These are phyloP conservation scores for Eidolon dupreanum DNA, from an alignment of 2,797 vertebrate species.

Conservation along the genomic window DNA sequence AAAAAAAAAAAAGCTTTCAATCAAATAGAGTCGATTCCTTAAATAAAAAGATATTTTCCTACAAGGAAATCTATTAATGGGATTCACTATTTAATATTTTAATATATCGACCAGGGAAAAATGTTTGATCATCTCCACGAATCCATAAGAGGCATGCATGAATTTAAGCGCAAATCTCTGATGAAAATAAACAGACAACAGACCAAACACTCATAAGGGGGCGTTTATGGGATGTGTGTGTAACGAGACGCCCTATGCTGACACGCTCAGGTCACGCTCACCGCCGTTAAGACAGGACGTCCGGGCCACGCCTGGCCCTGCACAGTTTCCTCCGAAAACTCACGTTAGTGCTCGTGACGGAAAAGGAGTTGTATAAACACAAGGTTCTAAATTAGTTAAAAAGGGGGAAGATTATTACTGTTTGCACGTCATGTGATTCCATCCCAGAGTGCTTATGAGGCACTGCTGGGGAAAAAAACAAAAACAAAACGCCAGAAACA, in stretches of 20 bases:
- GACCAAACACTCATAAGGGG: neutral
- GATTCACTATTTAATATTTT: constrained; percentile 42
- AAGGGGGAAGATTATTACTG: neutral
- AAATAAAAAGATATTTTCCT: constrained; percentile 35
- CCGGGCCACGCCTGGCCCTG: neutral
- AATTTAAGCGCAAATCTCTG: constrained; percentile 55
- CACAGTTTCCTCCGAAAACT: neutral
- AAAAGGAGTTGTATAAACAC: neutral
- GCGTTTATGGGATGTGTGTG: neutral
- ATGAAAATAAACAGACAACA: constrained; percentile 54
- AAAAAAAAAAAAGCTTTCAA: neutral
- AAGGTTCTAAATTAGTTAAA: neutral
- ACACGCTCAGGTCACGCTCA: neutral
- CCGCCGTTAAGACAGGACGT: neutral
- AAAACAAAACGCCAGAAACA: neutral
- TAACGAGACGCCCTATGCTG: neutral
- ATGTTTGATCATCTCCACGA: constrained; percentile 14
- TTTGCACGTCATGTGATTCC: neutral
- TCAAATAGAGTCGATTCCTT: neutral
- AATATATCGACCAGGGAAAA: constrained; percentile 31
- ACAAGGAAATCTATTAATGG: constrained; percentile 3
- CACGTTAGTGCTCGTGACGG: too few relatives aligned
- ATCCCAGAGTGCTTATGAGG: neutral
- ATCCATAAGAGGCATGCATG: constrained; percentile 39
- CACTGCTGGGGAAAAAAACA: neutral